phyloP scores from a whole-genome alignment of 2,113 vertebrate genomes.

The Sigmodon hispidus region DNA sequence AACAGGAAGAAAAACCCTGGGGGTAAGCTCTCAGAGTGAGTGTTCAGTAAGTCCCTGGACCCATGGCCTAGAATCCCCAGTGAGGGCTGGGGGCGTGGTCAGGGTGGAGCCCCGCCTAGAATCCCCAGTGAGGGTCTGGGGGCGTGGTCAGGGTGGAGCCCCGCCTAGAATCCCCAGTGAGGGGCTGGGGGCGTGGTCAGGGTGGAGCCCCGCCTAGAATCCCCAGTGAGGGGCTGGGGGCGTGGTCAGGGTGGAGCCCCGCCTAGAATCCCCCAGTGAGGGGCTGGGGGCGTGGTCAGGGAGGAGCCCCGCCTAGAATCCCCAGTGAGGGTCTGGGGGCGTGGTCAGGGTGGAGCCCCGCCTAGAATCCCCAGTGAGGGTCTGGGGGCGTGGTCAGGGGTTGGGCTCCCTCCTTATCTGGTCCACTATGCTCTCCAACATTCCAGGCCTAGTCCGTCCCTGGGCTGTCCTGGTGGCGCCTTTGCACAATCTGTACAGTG shows the following conservation, averaged over 20 bases:
- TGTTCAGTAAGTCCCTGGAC: neutral
- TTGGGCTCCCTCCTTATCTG: neutral
- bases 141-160: neutral
- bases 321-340: neutral
- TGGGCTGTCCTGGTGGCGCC: too few species aligned
- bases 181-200: neutral
- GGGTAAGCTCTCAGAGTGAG: neutral
- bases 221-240: neutral
- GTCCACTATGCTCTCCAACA: neutral
- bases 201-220: too few species aligned
- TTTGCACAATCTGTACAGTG: neutral
- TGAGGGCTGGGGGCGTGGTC: neutral
- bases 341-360: neutral
- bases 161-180: neutral
- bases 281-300: neutral
- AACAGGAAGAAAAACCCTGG: neutral
- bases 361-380: neutral
- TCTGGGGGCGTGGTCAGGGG: neutral
- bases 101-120: too few species aligned
- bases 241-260: neutral
- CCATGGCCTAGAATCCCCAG: neutral
- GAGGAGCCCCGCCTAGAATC: neutral
- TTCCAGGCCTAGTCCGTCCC: neutral
- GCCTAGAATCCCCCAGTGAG: too few species aligned
- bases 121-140: neutral